phyloP scores from a whole-genome alignment of 2,797 vertebrate genomes.

The Cryptoblepharus egeriae region DNA sequence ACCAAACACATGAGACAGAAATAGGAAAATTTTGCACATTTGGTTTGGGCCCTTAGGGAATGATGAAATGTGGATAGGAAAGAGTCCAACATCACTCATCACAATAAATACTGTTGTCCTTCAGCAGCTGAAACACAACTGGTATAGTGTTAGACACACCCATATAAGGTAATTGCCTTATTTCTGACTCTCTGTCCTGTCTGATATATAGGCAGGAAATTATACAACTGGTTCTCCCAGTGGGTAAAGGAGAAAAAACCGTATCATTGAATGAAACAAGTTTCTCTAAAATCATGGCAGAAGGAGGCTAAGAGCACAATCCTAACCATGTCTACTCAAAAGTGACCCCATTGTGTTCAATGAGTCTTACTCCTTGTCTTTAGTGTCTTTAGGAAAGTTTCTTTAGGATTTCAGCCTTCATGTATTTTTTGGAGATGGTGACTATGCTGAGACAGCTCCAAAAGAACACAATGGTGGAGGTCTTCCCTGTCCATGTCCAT shows the following conservation, averaged over 20 bases:
- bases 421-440: not conserved
- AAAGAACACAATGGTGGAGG: constrained; percentile 11
- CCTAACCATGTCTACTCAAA: too few species aligned
- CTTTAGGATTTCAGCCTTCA: too few species aligned
- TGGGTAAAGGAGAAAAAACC: not conserved
- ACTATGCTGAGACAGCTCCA: not conserved
- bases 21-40: too few species aligned
- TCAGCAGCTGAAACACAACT: not conserved
- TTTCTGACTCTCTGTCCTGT: too few species aligned
- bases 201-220: not conserved
- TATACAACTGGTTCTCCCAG: not conserved
- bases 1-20: too few species aligned
- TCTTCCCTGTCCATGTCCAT: constrained; percentile 33
- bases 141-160: not conserved
- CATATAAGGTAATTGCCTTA: not conserved
- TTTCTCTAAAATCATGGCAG: constrained; percentile 2
- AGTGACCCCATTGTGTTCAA: too few species aligned
- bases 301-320: constrained; percentile 15
- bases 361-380: too few species aligned
- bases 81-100: too few species aligned
- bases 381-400: too few species aligned
- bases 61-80: too few species aligned
- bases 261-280: not conserved
- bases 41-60: too few species aligned
- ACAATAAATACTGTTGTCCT: too few species aligned